Evolutionary conservation across 2,888 invertebrate genomes (phyloP).

Genomic region (Petrophora chlorosata): DNA sequence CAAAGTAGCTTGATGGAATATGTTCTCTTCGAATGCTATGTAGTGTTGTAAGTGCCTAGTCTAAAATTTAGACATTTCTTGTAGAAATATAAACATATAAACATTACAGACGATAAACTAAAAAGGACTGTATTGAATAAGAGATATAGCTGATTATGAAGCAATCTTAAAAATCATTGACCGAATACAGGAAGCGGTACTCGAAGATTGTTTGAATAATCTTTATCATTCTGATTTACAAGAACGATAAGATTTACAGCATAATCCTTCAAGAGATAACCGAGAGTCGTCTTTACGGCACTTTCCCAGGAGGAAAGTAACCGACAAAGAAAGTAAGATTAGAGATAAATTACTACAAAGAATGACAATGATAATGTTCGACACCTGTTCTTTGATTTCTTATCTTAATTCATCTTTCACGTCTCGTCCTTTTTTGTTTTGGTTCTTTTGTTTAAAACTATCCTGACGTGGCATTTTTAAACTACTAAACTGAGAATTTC

Average conservation of each 20-base stretch:
- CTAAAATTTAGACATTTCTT: no score
- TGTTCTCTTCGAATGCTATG: no score
- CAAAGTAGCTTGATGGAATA: no score
- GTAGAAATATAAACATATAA: no score
- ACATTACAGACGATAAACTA: no score
- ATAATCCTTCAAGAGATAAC: conserved; percentile 24
- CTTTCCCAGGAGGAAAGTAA: conserved; percentile 11
- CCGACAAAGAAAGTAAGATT: conserved; percentile 23
- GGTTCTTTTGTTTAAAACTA: not conserved
- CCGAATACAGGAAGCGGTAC: not conserved
- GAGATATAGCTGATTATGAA: not conserved
- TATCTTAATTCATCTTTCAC: conserved; percentile 16
- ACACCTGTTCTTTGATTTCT: conserved; percentile 9
- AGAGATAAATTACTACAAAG: conserved; percentile 18
- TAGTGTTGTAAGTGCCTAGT: no score
- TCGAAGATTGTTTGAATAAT: not conserved
- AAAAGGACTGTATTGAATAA: no score
- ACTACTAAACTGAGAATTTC: no score
- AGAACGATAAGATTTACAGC: conserved; percentile 6
- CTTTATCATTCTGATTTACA: conserved; percentile 20
- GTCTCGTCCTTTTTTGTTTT: conserved; percentile 5
- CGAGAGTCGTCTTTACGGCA: not conserved
- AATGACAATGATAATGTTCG: conserved; percentile 10
- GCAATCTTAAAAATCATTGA: conserved; percentile 1
- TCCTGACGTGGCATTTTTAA: not conserved